Conservation (phyloP, 2,113 vertebrate species). For the Brachyistius frenatus region DNA sequence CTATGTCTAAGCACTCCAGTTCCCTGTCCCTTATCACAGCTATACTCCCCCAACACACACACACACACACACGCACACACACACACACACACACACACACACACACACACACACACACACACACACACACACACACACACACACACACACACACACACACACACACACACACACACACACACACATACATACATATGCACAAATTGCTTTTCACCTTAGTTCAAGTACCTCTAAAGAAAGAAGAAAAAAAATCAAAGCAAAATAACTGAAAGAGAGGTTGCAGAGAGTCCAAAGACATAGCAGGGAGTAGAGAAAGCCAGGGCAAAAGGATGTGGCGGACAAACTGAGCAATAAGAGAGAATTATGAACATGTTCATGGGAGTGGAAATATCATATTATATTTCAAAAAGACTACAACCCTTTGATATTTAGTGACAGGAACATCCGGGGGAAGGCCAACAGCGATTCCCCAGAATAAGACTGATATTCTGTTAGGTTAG, state of each 20-base stretch:
- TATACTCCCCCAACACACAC: constrained; percentile 67
- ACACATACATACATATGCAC: constrained; percentile 31
- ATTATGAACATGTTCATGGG: constrained; percentile 75
- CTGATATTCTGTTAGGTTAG: constrained; percentile 64
- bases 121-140: constrained; percentile 46
- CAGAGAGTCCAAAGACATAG: constrained; percentile 42
- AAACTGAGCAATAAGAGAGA: constrained; percentile 74
- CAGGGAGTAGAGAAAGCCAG: constrained; percentile 49
- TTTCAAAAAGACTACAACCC: constrained; percentile 65
- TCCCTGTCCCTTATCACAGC: constrained; percentile 80
- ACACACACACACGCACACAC: constrained; percentile 31
- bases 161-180: constrained; percentile 27
- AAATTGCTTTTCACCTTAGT: constrained; percentile 52
- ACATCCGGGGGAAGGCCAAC: constrained; percentile 73
- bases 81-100: constrained; percentile 48
- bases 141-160: constrained; percentile 3
- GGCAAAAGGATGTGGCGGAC: constrained; percentile 61
- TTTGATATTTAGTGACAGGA: constrained; percentile 78
- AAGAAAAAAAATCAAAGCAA: constrained; percentile 60
- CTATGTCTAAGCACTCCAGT: constrained; percentile 72
- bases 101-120: constrained; percentile 42
- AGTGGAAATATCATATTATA: constrained; percentile 71
- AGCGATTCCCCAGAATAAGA: constrained; percentile 54
- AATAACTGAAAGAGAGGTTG: constrained; percentile 66
- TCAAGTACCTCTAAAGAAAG: constrained; percentile 59